Conservation (phyloP, 64 coral and sea anemone genomes). For the Cladopsammia gracilis region DNA sequence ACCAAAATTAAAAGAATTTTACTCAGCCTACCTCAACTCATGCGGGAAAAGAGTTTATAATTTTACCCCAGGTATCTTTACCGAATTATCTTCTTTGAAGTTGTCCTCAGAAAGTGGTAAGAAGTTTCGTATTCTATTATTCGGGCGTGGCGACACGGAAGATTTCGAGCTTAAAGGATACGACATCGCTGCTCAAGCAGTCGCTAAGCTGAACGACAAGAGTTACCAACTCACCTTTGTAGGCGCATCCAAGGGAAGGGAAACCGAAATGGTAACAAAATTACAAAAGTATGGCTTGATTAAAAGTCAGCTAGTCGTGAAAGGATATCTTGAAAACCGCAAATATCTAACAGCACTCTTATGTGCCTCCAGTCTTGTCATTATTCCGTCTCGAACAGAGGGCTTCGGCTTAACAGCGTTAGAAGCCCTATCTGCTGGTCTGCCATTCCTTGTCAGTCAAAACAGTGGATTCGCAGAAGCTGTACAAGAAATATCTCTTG, state of each 20-base stretch:
- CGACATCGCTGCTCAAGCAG: slow-evolving; percentile 13
- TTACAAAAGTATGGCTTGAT: neutral
- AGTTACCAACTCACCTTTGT: slow-evolving; percentile 1
- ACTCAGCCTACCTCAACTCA: neutral
- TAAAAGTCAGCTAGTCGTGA: neutral
- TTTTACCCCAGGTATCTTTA: neutral
- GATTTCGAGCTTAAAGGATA: neutral
- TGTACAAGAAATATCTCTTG: neutral
- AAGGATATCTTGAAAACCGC: neutral
- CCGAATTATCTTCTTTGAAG: neutral
- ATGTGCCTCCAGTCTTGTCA: neutral
- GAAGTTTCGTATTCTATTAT: neutral
- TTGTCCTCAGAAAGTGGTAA: neutral
- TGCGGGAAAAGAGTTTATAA: neutral
- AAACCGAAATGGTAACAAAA: neutral
- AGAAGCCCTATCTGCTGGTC: neutral
- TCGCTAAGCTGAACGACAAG: neutral
- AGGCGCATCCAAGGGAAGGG: neutral
- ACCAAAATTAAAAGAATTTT: neutral
- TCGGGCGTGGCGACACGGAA: neutral
- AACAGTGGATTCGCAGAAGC: slow-evolving; percentile 21
- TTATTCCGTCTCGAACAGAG: neutral
- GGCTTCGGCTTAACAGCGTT: slow-evolving; percentile 2
- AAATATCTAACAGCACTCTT: neutral
- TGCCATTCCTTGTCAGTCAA: neutral